Conservation (phyloP, 2,888 invertebrate genomes). For the Lutraria lutraria region DNA sequence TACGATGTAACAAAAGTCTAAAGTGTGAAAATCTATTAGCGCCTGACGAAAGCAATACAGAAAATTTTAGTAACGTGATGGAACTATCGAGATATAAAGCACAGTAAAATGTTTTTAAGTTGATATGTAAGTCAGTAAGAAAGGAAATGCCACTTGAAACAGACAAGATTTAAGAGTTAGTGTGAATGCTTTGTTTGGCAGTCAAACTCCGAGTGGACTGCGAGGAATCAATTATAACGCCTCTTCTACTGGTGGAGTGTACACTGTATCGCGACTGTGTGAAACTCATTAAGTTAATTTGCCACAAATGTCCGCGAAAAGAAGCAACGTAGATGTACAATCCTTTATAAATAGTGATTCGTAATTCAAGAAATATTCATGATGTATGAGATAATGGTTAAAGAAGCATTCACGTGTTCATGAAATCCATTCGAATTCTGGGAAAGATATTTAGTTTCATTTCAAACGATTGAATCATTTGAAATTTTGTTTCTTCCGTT, state of each 20-base stretch:
- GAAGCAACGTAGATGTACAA: too few relatives aligned
- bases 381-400: too few relatives aligned
- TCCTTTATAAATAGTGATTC: too few relatives aligned
- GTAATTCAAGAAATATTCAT: too few relatives aligned
- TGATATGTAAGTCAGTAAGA: neutral
- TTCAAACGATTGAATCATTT: too few relatives aligned
- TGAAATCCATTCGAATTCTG: too few relatives aligned
- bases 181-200: neutral
- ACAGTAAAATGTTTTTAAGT: neutral
- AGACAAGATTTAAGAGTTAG: neutral
- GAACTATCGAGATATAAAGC: neutral
- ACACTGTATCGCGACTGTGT: neutral
- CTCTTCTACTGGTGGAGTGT: neutral
- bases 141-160: neutral
- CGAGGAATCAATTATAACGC: neutral
- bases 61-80: neutral
- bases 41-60: neutral
- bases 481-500: too few relatives aligned
- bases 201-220: neutral
- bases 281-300: neutral
- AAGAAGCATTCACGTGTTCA: too few relatives aligned
- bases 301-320: too few relatives aligned
- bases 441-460: too few relatives aligned
- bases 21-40: neutral
- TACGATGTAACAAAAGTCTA: neutral